Conservation (phyloP, 2,797 vertebrate genomes). For the Helostoma temminkii region DNA sequence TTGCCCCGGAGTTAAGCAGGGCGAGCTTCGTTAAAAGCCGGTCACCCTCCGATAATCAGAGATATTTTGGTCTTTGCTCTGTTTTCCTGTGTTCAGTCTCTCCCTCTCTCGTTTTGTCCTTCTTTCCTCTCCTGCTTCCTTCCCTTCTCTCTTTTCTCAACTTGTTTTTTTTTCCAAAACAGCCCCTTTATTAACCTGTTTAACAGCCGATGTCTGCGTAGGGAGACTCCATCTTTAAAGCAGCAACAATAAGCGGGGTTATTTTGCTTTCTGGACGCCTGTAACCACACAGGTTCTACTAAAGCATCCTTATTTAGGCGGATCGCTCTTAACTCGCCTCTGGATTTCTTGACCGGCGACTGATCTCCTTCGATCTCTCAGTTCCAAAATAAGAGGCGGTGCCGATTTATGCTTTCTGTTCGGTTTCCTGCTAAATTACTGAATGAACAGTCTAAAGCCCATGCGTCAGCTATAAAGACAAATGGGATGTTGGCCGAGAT, state of each 20-base stretch:
- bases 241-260: conserved; percentile 36
- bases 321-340: conserved; percentile 59
- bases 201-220: conserved; percentile 54
- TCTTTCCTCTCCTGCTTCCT: not conserved
- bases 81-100: too few relatives aligned
- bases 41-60: conserved; percentile 10
- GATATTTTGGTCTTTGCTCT: conserved; percentile 1
- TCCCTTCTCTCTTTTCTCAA: conserved; percentile 19
- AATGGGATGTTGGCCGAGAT: conserved; percentile 28
- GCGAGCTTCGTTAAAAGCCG: conserved; percentile 25
- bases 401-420: conserved; percentile 7
- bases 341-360: conserved; percentile 20
- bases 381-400: conserved; percentile 20
- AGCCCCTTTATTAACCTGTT: conserved; percentile 40
- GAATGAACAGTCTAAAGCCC: conserved; percentile 43
- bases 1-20: conserved; percentile 22
- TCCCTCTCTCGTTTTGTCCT: not conserved
- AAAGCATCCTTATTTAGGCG: conserved; percentile 9
- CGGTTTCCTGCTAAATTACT: conserved; percentile 15
- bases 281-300: conserved; percentile 12
- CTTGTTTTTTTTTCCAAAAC: conserved; percentile 24
- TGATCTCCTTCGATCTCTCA: conserved; percentile 29
- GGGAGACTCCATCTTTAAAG: conserved; percentile 73
- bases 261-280: conserved; percentile 32
- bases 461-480: conserved; percentile 41